These are phyloP conservation scores for Oryctes rhinoceros DNA, from an alignment of 1,140 invertebrate genomes.

Conservation along the genomic window DNA sequence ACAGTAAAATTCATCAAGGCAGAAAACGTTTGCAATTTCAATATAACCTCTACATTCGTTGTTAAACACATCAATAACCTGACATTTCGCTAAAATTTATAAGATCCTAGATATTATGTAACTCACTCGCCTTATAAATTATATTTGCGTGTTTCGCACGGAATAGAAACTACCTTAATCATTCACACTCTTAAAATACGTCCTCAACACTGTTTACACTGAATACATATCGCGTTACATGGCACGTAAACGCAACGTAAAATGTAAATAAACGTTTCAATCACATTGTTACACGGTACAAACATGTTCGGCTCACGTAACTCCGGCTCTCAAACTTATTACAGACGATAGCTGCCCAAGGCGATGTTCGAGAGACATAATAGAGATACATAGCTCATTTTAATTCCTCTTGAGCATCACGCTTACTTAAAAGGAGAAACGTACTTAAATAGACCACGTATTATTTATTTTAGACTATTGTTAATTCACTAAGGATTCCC, in stretches of 20 bases:
- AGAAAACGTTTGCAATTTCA: too few relatives aligned
- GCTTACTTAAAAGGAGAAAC: too few relatives aligned
- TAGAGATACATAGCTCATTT: too few relatives aligned
- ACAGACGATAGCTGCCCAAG: neutral
- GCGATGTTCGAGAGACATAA: too few relatives aligned
- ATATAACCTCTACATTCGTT: too few relatives aligned
- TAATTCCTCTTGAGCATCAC: too few relatives aligned
- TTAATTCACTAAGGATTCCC: too few relatives aligned
- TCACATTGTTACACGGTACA: slow-evolving; percentile 14
- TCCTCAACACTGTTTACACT: neutral
- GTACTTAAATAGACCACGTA: too few relatives aligned
- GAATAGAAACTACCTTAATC: slow-evolving; percentile 1
- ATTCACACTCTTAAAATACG: neutral
- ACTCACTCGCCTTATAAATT: neutral
- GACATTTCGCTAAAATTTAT: neutral
- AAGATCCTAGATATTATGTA: neutral
- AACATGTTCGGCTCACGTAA: slow-evolving; percentile 7
- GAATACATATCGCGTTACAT: neutral
- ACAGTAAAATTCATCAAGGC: too few relatives aligned
- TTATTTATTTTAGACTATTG: too few relatives aligned
- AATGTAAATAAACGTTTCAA: slow-evolving; percentile 15
- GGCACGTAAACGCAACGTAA: slow-evolving; percentile 13
- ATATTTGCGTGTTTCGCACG: neutral
- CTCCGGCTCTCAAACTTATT: neutral
- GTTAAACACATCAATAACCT: neutral